phyloP scores from a whole-genome alignment of 2,888 invertebrate species.

The Drosophila greeni region DNA sequence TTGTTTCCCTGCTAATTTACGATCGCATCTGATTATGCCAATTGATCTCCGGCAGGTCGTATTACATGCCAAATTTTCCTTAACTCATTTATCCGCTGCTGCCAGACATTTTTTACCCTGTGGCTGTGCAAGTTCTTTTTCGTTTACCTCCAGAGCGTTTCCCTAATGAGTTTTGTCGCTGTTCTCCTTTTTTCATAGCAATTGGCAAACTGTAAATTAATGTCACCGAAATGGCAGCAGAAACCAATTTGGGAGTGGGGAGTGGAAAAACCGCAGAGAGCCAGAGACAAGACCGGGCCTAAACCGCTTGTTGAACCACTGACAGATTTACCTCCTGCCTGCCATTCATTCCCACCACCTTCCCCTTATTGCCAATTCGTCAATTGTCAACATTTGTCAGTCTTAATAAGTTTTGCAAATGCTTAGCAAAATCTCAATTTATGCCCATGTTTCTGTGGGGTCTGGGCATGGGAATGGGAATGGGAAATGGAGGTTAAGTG shows the following conservation, averaged over 20 bases:
- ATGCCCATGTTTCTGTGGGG: slow-evolving; percentile 47
- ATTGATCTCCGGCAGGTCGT: slow-evolving; percentile 5
- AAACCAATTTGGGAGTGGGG: slow-evolving; percentile 60
- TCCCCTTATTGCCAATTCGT: slow-evolving; percentile 51
- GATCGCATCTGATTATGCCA: slow-evolving; percentile 23
- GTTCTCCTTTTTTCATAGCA: slow-evolving; percentile 34
- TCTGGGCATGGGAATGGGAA: slow-evolving; percentile 29
- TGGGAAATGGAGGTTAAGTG: slow-evolving; percentile 45
- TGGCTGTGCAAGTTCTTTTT: slow-evolving; percentile 18
- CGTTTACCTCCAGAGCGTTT: slow-evolving; percentile 27
- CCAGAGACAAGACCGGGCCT: slow-evolving; percentile 30
- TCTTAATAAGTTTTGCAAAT: slow-evolving; percentile 65
- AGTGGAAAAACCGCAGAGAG: slow-evolving; percentile 38
- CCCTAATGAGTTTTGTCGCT: slow-evolving; percentile 52
- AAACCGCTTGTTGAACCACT: slow-evolving; percentile 41
- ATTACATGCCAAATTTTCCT: slow-evolving; percentile 15
- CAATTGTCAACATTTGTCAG: slow-evolving; percentile 69
- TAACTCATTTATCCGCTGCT: slow-evolving; percentile 13
- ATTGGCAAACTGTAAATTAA: slow-evolving; percentile 69
- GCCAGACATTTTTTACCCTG: slow-evolving; percentile 21
- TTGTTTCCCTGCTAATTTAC: slow-evolving; percentile 23
- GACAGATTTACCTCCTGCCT: slow-evolving; percentile 26
- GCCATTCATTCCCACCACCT: slow-evolving; percentile 12
- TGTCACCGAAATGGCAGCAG: slow-evolving; percentile 56
- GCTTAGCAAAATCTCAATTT: slow-evolving; percentile 58